phyloP scores from a whole-genome alignment of 35 echinoderm and acorn worm species.

The Anneissia japonica region DNA sequence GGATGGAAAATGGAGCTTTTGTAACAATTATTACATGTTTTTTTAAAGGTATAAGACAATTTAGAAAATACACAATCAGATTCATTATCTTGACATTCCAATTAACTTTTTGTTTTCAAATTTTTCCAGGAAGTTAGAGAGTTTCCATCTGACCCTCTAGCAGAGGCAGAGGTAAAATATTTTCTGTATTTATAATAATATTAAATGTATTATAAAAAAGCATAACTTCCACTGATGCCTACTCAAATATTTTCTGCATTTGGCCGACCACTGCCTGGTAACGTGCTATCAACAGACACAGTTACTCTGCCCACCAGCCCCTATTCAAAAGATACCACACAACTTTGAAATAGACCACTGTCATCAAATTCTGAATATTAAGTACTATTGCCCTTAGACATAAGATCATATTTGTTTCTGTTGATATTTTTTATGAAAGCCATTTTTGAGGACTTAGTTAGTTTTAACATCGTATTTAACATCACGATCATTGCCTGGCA shows the following conservation, averaged over 20 bases:
- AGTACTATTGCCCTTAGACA: too few species aligned
- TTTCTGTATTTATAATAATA: background rate
- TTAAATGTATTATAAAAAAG: background rate
- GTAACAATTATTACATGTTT: too few species aligned
- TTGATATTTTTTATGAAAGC: too few species aligned
- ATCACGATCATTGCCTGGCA: too few species aligned
- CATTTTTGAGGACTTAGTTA: too few species aligned
- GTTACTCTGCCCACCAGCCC: background rate
- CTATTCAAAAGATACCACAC: background rate
- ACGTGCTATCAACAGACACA: background rate
- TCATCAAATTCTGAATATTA: too few species aligned
- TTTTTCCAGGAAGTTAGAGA: slow-evolving; percentile 79
- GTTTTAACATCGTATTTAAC: too few species aligned
- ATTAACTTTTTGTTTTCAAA: too few species aligned
- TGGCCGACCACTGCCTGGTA: background rate
- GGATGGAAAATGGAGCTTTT: too few species aligned
- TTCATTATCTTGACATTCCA: background rate
- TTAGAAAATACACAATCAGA: background rate
- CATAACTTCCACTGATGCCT: background rate
- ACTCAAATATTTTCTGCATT: background rate
- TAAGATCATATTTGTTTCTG: too few species aligned
- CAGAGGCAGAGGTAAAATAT: slow-evolving; percentile 74
- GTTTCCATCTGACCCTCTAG: slow-evolving; percentile 78
- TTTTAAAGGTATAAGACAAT: too few species aligned
- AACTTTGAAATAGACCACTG: background rate